Evolutionary conservation across 2,888 invertebrate species (phyloP).

Genomic region (Eupithecia tripunctaria): DNA sequence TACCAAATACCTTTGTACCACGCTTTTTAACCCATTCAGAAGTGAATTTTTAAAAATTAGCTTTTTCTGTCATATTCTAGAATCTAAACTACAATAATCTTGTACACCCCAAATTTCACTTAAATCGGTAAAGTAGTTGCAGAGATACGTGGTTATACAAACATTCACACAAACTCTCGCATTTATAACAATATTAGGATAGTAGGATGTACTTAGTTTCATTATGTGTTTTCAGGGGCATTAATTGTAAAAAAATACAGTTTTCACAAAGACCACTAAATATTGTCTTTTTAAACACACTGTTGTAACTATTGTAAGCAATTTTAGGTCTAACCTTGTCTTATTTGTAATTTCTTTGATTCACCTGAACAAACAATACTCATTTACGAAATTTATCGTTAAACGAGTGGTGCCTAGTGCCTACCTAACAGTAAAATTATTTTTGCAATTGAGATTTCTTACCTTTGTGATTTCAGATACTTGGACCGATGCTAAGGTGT

Average conservation of each 20-base stretch:
- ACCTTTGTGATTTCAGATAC: conserved; percentile 78
- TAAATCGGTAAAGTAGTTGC: too few relatives aligned
- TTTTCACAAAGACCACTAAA: not conserved
- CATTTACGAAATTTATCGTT: not conserved
- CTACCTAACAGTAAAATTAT: not conserved
- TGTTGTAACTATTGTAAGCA: not conserved
- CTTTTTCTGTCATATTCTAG: too few relatives aligned
- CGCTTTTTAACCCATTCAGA: too few relatives aligned
- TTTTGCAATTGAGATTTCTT: not conserved
- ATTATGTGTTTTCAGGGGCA: not conserved
- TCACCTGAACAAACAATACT: conserved; percentile 27
- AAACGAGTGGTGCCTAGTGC: not conserved
- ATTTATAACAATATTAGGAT: too few relatives aligned
- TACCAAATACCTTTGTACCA: too few relatives aligned
- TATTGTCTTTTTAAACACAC: not conserved
- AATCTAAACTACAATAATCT: too few relatives aligned
- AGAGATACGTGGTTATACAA: too few relatives aligned
- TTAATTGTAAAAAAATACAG: not conserved
- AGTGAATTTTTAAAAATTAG: too few relatives aligned
- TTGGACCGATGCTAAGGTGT: conserved; percentile 90
- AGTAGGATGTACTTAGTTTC: not conserved
- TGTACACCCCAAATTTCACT: too few relatives aligned
- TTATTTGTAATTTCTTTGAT: not conserved
- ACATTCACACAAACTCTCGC: too few relatives aligned
- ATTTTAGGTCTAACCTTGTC: not conserved